Conservation (phyloP, 2,113 vertebrate genomes). For the Erinaceus europaeus region DNA sequence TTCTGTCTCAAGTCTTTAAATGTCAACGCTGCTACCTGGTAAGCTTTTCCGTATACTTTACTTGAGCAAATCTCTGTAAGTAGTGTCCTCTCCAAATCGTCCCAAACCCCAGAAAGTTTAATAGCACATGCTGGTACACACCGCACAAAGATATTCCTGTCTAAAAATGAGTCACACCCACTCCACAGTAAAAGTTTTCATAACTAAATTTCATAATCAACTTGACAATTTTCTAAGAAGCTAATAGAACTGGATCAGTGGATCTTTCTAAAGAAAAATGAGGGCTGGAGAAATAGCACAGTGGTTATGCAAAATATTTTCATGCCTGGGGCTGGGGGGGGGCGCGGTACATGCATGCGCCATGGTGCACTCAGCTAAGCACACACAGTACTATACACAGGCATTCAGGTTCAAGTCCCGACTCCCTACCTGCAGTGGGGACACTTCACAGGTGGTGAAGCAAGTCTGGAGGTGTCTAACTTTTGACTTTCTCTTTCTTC, state of each 20-base stretch:
- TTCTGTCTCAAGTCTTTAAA: not conserved
- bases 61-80: not conserved
- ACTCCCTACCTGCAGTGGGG: too few relatives aligned
- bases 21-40: not conserved
- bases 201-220: not conserved
- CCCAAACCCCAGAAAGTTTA: not conserved
- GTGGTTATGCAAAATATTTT: too few relatives aligned
- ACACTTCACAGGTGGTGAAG: too few relatives aligned
- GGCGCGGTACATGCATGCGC: too few relatives aligned
- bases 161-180: not conserved
- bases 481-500: too few relatives aligned
- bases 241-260: not conserved
- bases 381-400: too few relatives aligned
- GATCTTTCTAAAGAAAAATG: too few relatives aligned
- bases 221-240: not conserved
- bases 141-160: not conserved
- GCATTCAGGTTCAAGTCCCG: too few relatives aligned
- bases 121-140: fast-evolving
- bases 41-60: not conserved
- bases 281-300: too few relatives aligned
- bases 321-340: too few relatives aligned
- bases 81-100: not conserved
- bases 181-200: not conserved
- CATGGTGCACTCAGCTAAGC: too few relatives aligned
- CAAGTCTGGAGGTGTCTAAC: too few relatives aligned